phyloP scores from a whole-genome alignment of 2,113 vertebrate genomes.

The Empidonax alnorum region DNA sequence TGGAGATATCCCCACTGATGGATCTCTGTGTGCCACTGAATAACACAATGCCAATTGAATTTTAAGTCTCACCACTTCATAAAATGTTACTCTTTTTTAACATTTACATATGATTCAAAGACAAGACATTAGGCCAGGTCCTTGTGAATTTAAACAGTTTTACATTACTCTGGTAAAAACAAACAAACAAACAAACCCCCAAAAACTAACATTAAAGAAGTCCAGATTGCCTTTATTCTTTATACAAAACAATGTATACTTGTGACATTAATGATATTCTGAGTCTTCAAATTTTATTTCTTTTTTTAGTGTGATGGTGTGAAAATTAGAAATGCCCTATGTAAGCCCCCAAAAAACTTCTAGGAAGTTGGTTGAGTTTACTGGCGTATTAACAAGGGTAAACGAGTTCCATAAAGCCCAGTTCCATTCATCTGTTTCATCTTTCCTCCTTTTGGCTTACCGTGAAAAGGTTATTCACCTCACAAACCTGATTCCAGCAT shows the following conservation, averaged over 20 bases:
- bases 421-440: not conserved
- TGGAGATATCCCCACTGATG: not conserved
- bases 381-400: not conserved
- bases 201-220: not conserved
- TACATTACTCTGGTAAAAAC: not conserved
- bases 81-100: not conserved
- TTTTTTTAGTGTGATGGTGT: not conserved
- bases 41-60: not conserved
- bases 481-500: not conserved
- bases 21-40: not conserved
- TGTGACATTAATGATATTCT: not conserved
- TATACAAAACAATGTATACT: not conserved
- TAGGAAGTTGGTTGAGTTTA: not conserved
- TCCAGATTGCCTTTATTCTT: not conserved
- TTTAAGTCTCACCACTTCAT: not conserved
- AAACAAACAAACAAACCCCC: too few species aligned
- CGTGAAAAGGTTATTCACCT: not conserved
- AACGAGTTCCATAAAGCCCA: not conserved
- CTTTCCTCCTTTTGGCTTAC: not conserved
- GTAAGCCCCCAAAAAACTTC: not conserved
- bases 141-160: not conserved
- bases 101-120: not conserved
- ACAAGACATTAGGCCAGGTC: not conserved
- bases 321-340: not conserved
- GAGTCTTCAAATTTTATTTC: not conserved